phyloP scores from a whole-genome alignment of 2,888 invertebrate species.

The Drosophila picticornis region DNA sequence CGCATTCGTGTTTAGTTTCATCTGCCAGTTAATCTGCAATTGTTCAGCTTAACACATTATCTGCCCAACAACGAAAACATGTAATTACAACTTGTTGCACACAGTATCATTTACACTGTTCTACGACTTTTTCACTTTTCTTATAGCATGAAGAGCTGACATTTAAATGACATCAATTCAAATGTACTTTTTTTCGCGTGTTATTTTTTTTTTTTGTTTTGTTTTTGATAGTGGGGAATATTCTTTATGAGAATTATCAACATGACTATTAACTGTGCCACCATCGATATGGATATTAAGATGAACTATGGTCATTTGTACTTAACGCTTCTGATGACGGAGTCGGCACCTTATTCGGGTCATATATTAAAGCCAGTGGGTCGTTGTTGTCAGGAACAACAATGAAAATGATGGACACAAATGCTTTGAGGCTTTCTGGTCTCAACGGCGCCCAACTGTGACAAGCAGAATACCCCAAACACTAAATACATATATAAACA shows the following conservation, averaged over 20 bases:
- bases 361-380: conserved; percentile 54
- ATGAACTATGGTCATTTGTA: not conserved
- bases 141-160: not conserved
- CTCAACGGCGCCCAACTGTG: conserved; percentile 56
- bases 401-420: conserved; percentile 37
- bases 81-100: not conserved
- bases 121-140: not conserved
- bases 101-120: not conserved
- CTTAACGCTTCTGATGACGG: not conserved
- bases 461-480: conserved; percentile 42
- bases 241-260: not conserved
- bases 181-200: not conserved
- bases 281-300: not conserved
- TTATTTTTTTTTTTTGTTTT: not conserved
- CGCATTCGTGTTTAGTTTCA: conserved; percentile 23
- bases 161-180: not conserved
- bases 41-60: not conserved
- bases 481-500: not conserved
- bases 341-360: conserved; percentile 19
- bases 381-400: conserved; percentile 47
- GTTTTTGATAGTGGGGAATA: not conserved
- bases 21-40: conserved; percentile 26
- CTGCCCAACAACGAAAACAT: not conserved
- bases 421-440: conserved; percentile 33
- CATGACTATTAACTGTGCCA: not conserved